Base-by-base conservation (phyloP, 2,797 vertebrate genomes). In the Poecilia picta region DNA sequence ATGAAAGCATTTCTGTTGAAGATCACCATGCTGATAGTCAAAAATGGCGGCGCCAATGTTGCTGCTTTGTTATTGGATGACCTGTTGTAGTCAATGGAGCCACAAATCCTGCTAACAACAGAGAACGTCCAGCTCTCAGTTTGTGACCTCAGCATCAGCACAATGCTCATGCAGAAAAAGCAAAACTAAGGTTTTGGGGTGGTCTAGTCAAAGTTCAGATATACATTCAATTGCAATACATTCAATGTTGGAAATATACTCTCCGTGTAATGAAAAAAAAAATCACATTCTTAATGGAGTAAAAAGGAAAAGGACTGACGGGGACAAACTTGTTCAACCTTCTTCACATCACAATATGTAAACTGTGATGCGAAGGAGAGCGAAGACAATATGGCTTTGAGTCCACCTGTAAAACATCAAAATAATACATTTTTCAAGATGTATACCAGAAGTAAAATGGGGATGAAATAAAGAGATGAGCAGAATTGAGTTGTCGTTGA, bases 321-420 rank as follows among this genome's bases (percentile, higher is more conserved):
- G 20, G n/a, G 20, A 72, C 33, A 25, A 31, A 71, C 64, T 28
- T 39, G 43, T 73, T 79, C 1, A 78, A 80, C 80, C 2, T 76
- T 46, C 46, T 15, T 59, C n/a, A 66, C 20, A 8, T 23, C 49
- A 51, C 20, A 8, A 10, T 31, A 45, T 82, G 72, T 87, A 90
- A 90, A 86, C 72, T 77, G 81, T 82, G 76, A 85, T 76, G 77
- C 4, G 31, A 51, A 62, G 79, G 25, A 77, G 66, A 85, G 81
- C 39, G 77, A 80, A 80, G 57, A 74, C 36, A 77, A 75, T 2
- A 57, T 25, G 79, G 80, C 43, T 41, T 72, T 80, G 72, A 66
- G 79, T 70, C 45, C 41, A 77, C 78, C 49, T 70, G 86, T 87
- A 83, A 90, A 85, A 86, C 36, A 71, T 43, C 11, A 73, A 53